phyloP scores from a whole-genome alignment of 2,797 vertebrate species.

The Gymnopithys bicolor region DNA sequence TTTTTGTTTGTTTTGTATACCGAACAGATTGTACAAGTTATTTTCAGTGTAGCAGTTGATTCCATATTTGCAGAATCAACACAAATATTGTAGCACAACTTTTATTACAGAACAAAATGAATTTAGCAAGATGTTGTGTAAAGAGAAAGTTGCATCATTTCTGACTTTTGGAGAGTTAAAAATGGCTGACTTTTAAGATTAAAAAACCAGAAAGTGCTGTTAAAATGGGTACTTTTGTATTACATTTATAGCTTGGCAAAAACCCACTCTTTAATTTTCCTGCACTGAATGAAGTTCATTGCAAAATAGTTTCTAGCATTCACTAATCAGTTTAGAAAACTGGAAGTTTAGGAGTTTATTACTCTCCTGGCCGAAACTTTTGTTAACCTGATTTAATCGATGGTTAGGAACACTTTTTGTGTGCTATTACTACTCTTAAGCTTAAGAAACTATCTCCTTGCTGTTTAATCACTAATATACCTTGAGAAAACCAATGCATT shows the following conservation, averaged over 20 bases:
- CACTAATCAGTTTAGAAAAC: not conserved
- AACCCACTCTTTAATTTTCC: not conserved
- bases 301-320: not conserved
- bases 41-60: not conserved
- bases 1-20: conserved; percentile 68
- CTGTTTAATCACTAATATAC: not conserved
- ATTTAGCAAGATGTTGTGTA: not conserved
- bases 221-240: not conserved
- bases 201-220: not conserved
- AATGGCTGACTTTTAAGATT: not conserved
- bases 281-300: not conserved
- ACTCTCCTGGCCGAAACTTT: not conserved
- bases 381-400: not conserved
- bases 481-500: not conserved
- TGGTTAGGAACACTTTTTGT: not conserved
- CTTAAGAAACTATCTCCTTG: not conserved
- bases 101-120: not conserved
- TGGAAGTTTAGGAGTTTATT: not conserved
- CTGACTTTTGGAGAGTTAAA: not conserved
- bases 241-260: not conserved
- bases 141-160: not conserved
- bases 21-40: conserved; percentile 25
- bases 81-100: not conserved
- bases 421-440: not conserved
- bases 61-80: conserved; percentile 57